Evolutionary conservation across 2,888 invertebrate species (phyloP).

Genomic region (Caenorhabditis sp.): DNA sequence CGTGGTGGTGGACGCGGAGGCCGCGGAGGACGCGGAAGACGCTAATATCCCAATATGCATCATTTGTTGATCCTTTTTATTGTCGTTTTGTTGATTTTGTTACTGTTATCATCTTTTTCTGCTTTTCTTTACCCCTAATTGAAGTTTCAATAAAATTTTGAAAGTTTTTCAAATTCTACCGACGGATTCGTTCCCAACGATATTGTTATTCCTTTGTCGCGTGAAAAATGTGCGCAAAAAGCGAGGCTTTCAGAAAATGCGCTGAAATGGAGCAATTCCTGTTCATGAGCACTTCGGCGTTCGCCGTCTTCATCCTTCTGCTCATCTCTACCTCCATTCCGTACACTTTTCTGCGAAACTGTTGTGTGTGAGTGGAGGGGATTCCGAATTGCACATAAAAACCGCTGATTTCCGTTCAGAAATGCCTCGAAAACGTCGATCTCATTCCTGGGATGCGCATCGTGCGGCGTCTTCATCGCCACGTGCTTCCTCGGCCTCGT

Average conservation of each 20-base stretch:
- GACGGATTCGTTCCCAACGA: constrained; percentile 25
- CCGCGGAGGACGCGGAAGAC: constrained; percentile 43
- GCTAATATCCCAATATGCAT: constrained; percentile 1
- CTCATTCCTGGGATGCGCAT: constrained; percentile 80
- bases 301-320: constrained; percentile 56
- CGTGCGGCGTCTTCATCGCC: constrained; percentile 83
- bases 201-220: neutral
- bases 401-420: constrained; percentile 12
- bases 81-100: constrained; percentile 22
- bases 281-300: constrained; percentile 48
- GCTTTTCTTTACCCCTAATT: neutral
- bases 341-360: constrained; percentile 58
- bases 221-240: neutral
- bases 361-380: constrained; percentile 41
- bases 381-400: neutral
- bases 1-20: constrained; percentile 44
- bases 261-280: constrained; percentile 43
- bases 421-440: constrained; percentile 44
- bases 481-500: constrained; percentile 83
- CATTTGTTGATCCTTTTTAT: constrained; percentile 10
- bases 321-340: constrained; percentile 61
- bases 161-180: neutral
- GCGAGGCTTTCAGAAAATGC: constrained; percentile 15
- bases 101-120: constrained; percentile 1
- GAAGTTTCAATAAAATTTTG: neutral